A percentile compares a stretch with the other conserved stretches of the same genome.
Conservation (phyloP, 2,113 vertebrate genomes). For the Anhinga rufa region DNA sequence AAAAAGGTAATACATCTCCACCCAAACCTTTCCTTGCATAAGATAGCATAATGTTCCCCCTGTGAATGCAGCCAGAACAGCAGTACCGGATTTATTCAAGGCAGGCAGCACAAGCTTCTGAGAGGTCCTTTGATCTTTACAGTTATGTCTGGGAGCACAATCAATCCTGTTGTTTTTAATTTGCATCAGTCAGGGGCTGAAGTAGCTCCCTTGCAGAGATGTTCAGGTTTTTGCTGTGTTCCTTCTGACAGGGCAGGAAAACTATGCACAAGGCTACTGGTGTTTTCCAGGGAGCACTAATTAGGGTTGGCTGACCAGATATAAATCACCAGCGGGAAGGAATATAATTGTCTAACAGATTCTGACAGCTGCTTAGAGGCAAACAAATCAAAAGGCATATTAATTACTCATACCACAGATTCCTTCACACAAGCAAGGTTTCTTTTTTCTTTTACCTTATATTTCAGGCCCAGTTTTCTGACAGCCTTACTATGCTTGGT, state of each 20-base stretch:
- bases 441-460: neutral
- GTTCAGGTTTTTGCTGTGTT: neutral
- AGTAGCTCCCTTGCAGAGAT: neutral
- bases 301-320: neutral
- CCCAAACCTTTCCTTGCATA: neutral
- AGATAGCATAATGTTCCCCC: neutral
- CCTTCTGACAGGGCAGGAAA: neutral
- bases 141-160: neutral
- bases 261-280: neutral
- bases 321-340: neutral
- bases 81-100: neutral
- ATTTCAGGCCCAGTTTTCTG: neutral
- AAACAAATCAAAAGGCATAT: neutral
- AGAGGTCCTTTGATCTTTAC: neutral
- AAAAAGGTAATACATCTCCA: neutral
- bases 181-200: neutral
- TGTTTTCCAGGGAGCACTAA: neutral
- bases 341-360: neutral
- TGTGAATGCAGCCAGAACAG: accelerated
- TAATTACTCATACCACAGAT: neutral
- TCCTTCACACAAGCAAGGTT: neutral
- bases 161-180: neutral
- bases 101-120: neutral
- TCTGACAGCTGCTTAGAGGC: neutral
- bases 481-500: neutral